Evolutionary conservation across 23 tunicate species (phyloP).

Genomic region (Botrylloides violaceus): DNA sequence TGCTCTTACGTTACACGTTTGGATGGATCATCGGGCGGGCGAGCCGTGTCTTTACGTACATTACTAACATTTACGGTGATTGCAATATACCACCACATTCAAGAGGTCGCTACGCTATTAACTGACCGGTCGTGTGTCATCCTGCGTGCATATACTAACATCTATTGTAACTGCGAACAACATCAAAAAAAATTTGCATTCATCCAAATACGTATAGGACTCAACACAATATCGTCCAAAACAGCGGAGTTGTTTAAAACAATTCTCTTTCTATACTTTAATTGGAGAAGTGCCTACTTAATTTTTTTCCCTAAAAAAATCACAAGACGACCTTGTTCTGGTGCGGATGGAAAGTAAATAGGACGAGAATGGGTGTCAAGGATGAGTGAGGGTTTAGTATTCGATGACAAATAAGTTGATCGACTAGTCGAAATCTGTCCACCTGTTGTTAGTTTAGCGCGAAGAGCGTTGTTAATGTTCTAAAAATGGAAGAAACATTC

Average conservation of each 20-base stretch:
- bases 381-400: slow-evolving; percentile 22
- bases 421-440: slow-evolving; percentile 3
- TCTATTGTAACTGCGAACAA: neutral
- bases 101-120: neutral
- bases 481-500: neutral
- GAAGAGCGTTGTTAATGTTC: neutral
- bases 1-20: no score
- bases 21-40: no score
- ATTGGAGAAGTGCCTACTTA: no score
- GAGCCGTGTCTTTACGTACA: no score
- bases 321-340: neutral
- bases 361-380: slow-evolving; percentile 13
- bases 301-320: no score
- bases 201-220: neutral
- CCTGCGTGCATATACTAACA: neutral
- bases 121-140: neutral
- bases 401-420: slow-evolving; percentile 22
- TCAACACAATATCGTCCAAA: no score
- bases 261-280: no score
- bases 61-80: no score
- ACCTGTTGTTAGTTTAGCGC: slow-evolving; percentile 24
- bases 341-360: neutral
- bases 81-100: no score
- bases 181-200: neutral
- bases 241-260: no score